Conservation (phyloP, 2,888 invertebrate genomes). For the Tupiocoris notatus region DNA sequence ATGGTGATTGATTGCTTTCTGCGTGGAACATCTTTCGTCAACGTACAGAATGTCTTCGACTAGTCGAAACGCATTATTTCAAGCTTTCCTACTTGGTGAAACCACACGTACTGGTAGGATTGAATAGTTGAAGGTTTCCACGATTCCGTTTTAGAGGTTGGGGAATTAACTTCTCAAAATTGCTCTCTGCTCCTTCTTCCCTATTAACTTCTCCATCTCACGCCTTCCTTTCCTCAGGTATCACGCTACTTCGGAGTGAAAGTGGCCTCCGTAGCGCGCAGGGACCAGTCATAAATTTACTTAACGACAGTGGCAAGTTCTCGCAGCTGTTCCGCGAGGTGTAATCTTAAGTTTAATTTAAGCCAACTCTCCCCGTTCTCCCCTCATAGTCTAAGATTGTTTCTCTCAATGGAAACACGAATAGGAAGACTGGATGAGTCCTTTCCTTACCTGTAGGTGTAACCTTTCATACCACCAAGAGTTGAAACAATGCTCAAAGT, state of each 20-base stretch:
- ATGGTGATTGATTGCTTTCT: no score
- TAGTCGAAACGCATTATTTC: no score
- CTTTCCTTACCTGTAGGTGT: no score
- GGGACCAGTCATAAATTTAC: conserved; percentile 23
- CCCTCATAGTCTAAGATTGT: background rate
- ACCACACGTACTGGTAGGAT: no score
- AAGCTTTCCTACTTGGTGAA: no score
- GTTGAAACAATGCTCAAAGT: no score
- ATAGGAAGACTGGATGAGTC: background rate
- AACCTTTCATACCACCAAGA: no score
- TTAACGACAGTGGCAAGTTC: conserved; percentile 30
- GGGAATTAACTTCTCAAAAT: background rate
- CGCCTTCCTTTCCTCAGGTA: background rate
- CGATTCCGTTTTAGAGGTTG: background rate
- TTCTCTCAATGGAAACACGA: background rate
- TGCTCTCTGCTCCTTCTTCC: background rate
- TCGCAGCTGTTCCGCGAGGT: conserved; percentile 32
- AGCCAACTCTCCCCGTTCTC: conserved; percentile 1
- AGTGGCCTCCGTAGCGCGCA: background rate
- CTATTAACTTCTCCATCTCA: background rate
- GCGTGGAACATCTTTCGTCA: no score
- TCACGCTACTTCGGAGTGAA: background rate
- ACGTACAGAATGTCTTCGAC: no score
- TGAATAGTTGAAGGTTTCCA: no score
- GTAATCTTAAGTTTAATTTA: conserved; percentile 23